Base-by-base conservation (phyloP, 2,888 invertebrate species). In the Torymus tubicola region DNA sequence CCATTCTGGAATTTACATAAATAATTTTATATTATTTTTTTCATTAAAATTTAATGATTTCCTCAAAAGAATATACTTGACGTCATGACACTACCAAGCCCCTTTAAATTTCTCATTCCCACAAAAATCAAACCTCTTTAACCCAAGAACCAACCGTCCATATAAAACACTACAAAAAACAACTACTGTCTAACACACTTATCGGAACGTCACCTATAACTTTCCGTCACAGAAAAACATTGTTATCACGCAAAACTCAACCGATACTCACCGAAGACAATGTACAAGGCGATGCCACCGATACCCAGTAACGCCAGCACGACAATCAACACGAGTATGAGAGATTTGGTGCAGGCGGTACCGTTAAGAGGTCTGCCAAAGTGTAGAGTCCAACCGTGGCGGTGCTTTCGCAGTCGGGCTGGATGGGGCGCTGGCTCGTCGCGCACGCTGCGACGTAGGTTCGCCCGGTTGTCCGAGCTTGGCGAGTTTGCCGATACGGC, bases 321-420 rank as follows among this genome's bases (percentile, higher is more conserved):
- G 31, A 87, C 84, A 69, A 88, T 84, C 65, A 90, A 82, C 5
- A 90, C 83, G 12, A 90, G 81, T 2, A 89, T 78, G 21, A 89
- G 85, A 13, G 89, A 87, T 80, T 87, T 87, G 78, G 89, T 87
- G 83, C 89, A 89, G 21, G 50, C 31, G 21, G 78, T 70, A 53
- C 85, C 86, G 80, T 84, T 85, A 78, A 90, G 84, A 63, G 89
- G 89, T 61, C 87, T 84, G 18, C 87, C 88, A 72, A 90, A 87
- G 80, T 90, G 88, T 64, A 90, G 81, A 0, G 89, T 90, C 90
- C 90, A 90, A 42, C 90, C 90, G 77, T 87, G 88, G 63, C 89
- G 87, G 83, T 89, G 87, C 80, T 90, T 90, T n/a, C 85, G 87
- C 12, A 90, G 85, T 69, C 86, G 84, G 8, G 90, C 89, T 21